Percentiles rank a stretch among this genome's conserved stretches.
Conservation (phyloP, 2,888 invertebrate species). For the Hypolimnas misippus region DNA sequence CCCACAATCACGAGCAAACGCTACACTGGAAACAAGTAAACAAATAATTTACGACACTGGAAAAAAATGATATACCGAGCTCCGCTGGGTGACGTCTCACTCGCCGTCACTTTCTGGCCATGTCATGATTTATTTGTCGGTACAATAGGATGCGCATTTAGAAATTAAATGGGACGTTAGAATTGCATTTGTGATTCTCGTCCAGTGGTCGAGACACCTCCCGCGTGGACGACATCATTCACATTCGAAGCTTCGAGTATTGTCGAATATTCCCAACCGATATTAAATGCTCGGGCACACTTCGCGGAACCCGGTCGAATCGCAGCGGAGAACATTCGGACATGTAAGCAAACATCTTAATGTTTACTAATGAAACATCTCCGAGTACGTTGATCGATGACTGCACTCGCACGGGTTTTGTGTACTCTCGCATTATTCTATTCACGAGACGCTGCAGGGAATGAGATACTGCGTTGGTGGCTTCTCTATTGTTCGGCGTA, state of each 20-base stretch:
- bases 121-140: constrained; percentile 48
- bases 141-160: constrained; percentile 50
- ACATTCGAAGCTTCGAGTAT: constrained; percentile 40
- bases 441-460: constrained; percentile 78
- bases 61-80: constrained; percentile 23
- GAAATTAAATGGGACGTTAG: constrained; percentile 50
- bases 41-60: constrained; percentile 31
- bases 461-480: constrained; percentile 77
- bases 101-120: constrained; percentile 51
- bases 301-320: constrained; percentile 75
- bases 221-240: constrained; percentile 49
- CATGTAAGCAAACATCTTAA: constrained; percentile 84
- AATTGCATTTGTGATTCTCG: constrained; percentile 60
- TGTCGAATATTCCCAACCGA: constrained; percentile 45
- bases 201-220: constrained; percentile 66
- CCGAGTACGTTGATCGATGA: constrained; percentile 82
- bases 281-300: constrained; percentile 62
- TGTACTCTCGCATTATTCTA: constrained; percentile 75
- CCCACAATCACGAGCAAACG: constrained; percentile 11
- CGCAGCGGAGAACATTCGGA: constrained; percentile 72
- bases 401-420: constrained; percentile 61
- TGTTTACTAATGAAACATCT: constrained; percentile 84
- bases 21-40: constrained; percentile 29
- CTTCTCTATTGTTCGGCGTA: constrained; percentile 66
- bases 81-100: constrained; percentile 57